Conservation (phyloP, 1,140 invertebrate genomes). For the Drosophila chauvacae region DNA sequence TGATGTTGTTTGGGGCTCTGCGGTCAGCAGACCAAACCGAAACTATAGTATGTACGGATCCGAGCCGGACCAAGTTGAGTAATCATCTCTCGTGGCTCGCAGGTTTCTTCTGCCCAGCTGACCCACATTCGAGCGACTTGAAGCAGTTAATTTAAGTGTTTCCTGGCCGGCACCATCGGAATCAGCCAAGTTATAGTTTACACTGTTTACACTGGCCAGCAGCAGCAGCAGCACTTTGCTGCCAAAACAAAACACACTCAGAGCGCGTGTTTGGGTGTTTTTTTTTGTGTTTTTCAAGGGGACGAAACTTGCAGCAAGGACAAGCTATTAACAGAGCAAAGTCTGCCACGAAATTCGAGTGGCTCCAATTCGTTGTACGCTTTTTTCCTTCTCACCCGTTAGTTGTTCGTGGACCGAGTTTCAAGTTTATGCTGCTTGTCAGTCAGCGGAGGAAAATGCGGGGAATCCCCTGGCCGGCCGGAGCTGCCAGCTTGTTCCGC, state of each 20-base stretch:
- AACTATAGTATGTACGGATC: conserved; percentile 24
- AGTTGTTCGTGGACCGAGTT: conserved; percentile 61
- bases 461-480: conserved; percentile 11
- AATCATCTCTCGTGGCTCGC: conserved; percentile 73
- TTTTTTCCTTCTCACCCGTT: conserved; percentile 19
- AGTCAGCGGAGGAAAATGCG: conserved; percentile 6
- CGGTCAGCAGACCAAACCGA: conserved; percentile 50
- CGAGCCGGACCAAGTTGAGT: conserved; percentile 61
- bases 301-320: conserved; percentile 55
- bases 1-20: conserved; percentile 53
- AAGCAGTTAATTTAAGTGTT: conserved; percentile 80
- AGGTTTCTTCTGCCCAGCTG: conserved; percentile 75
- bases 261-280: not conserved
- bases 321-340: conserved; percentile 75
- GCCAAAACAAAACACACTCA: conserved; percentile 77
- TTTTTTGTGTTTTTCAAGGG: not conserved
- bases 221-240: conserved; percentile 63
- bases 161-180: conserved; percentile 55
- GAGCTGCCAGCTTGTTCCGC: conserved; percentile 60
- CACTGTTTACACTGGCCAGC: conserved; percentile 71
- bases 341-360: conserved; percentile 75
- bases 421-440: conserved; percentile 62
- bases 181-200: conserved; percentile 75
- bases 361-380: conserved; percentile 53
- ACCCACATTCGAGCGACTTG: conserved; percentile 67